phyloP scores from a whole-genome alignment of 1,140 invertebrate genomes.

The Heliconius hewitsoni region DNA sequence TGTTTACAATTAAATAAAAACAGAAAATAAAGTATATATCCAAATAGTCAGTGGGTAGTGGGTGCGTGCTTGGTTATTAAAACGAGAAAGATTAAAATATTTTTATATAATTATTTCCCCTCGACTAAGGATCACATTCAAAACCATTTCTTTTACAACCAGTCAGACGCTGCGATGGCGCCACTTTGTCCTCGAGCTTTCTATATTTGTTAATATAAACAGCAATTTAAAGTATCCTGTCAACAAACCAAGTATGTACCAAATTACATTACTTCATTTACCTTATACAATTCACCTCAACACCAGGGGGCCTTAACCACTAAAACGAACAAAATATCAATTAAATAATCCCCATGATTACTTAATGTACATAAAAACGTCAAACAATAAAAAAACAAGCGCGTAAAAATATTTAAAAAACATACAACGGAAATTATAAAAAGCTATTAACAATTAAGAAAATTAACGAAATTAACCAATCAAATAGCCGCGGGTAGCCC shows the following conservation, averaged over 20 bases:
- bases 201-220: neutral
- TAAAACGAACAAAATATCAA: neutral
- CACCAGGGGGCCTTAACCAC: neutral
- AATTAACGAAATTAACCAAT: constrained; percentile 64
- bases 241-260: neutral
- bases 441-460: constrained; percentile 55
- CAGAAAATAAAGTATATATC: too few relatives aligned
- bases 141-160: neutral
- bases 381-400: constrained; percentile 25
- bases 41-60: too few relatives aligned
- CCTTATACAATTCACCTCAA: neutral
- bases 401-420: constrained; percentile 23
- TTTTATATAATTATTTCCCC: neutral
- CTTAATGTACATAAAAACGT: constrained; percentile 22
- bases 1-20: too few relatives aligned
- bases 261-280: constrained; percentile 4
- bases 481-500: constrained; percentile 60
- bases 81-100: neutral
- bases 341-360: constrained; percentile 4
- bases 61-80: too few relatives aligned
- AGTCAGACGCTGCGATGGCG: neutral
- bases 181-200: too few relatives aligned
- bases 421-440: constrained; percentile 17
- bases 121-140: neutral
- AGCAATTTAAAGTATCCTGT: neutral